Percentiles rank a stretch among this genome's conserved stretches.
phyloP scores from a whole-genome alignment of 1,140 invertebrate genomes.

The Zelostemma sp. region DNA sequence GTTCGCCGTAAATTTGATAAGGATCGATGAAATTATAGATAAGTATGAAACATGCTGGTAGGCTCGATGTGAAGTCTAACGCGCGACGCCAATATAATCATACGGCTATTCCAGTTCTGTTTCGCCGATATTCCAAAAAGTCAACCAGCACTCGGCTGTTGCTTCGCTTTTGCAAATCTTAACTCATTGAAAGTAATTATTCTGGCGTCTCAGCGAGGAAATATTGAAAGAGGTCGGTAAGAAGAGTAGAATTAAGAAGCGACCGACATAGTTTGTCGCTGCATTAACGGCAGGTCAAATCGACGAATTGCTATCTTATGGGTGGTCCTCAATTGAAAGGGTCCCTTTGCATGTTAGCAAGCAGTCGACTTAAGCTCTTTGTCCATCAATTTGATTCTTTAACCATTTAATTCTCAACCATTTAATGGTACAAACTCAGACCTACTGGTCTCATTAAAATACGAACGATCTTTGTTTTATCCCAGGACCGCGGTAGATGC shows the following conservation, averaged over 20 bases:
- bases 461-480: slow-evolving; percentile 41
- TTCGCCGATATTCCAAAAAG: not conserved
- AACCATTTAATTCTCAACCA: slow-evolving; percentile 59
- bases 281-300: slow-evolving; percentile 39
- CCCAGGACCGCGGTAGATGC: slow-evolving; percentile 16
- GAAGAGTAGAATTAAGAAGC: slow-evolving; percentile 34
- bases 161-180: no score
- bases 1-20: not conserved
- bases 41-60: slow-evolving; percentile 38
- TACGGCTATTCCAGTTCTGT: slow-evolving; percentile 22
- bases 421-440: slow-evolving; percentile 52
- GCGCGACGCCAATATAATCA: slow-evolving; percentile 25
- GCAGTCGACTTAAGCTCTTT: slow-evolving; percentile 62
- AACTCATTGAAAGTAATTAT: no score
- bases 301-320: slow-evolving; percentile 50
- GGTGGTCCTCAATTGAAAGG: slow-evolving; percentile 64
- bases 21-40: slow-evolving; percentile 5
- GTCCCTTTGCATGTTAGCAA: slow-evolving; percentile 60
- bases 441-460: slow-evolving; percentile 45
- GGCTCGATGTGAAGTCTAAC: slow-evolving; percentile 10
- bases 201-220: no score
- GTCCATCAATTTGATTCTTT: slow-evolving; percentile 63
- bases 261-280: slow-evolving; percentile 27
- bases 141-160: no score
- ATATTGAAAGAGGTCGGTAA: slow-evolving; percentile 8